These are phyloP conservation scores for Calameuta pallipes DNA, from an alignment of 2,888 invertebrate genomes.

Conservation along the genomic window DNA sequence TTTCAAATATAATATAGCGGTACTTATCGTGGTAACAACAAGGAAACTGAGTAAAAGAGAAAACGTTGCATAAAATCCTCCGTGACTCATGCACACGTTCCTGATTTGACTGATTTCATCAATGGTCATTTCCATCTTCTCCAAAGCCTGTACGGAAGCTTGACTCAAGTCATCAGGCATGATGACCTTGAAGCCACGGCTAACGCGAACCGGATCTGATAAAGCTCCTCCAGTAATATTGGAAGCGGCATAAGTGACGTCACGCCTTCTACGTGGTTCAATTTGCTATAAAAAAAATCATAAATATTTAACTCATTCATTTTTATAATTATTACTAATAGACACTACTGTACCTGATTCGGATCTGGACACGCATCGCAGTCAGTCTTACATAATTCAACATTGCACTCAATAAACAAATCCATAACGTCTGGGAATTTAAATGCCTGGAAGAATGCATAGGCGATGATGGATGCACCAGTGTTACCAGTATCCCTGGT, in stretches of 20 bases:
- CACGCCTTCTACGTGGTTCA: slow-evolving; percentile 66
- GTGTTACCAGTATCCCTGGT: slow-evolving; percentile 79
- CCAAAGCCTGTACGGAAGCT: slow-evolving; percentile 47
- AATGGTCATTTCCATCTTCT: slow-evolving; percentile 45
- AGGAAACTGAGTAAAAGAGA: slow-evolving; percentile 73
- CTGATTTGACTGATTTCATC: slow-evolving; percentile 39
- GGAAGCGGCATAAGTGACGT: slow-evolving; percentile 23
- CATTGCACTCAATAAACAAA: slow-evolving; percentile 83
- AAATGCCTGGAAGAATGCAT: slow-evolving; percentile 83
- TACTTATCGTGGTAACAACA: slow-evolving; percentile 69
- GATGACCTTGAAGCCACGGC: slow-evolving; percentile 76
- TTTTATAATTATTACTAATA: background rate
- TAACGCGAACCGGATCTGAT: slow-evolving; percentile 74
- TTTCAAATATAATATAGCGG: slow-evolving; percentile 69
- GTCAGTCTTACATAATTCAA: slow-evolving; percentile 83
- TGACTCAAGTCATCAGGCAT: slow-evolving; percentile 75
- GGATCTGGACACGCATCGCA: slow-evolving; percentile 80
- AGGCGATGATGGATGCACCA: slow-evolving; percentile 81
- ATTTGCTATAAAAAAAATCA: slow-evolving; percentile 56
- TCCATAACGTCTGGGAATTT: slow-evolving; percentile 90
- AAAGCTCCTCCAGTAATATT: slow-evolving; percentile 66
- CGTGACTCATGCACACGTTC: slow-evolving; percentile 74
- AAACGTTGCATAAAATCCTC: slow-evolving; percentile 74
- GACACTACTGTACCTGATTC: slow-evolving; percentile 66
- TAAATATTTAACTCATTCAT: no score